Conservation (phyloP, 1,140 invertebrate species). For the Myzus persicae region DNA sequence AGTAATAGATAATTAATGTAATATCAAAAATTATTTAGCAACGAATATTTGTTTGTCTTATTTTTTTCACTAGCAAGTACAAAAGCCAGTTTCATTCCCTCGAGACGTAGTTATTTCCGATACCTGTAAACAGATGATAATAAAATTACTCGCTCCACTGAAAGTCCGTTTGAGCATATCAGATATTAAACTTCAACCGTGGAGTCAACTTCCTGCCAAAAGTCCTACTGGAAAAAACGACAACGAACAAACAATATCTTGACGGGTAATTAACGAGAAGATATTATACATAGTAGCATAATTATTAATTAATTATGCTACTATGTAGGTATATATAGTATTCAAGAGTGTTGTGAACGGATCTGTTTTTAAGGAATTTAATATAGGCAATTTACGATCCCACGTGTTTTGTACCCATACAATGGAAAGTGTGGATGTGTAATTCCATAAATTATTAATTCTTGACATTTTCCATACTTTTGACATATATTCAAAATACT, state of each 20-base stretch:
- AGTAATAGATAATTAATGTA: not conserved
- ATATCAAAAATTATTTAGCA: not conserved
- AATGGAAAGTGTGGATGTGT: no score
- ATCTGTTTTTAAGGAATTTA: not conserved
- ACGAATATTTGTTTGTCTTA: not conserved
- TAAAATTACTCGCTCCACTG: slow-evolving; percentile 74
- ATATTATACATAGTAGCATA: no score
- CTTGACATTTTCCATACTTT: no score
- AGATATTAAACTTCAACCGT: slow-evolving; percentile 72
- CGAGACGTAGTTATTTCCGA: slow-evolving; percentile 71
- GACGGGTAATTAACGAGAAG: not conserved
- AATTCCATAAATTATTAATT: no score
- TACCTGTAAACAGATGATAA: slow-evolving; percentile 73
- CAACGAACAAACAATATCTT: not conserved
- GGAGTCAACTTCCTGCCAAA: slow-evolving; percentile 63
- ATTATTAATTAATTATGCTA: no score
- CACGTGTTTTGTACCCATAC: not conserved
- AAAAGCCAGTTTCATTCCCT: slow-evolving; percentile 75
- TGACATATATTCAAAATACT: no score
- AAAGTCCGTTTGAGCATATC: slow-evolving; percentile 70
- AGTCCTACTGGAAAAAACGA: not conserved
- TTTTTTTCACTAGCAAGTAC: slow-evolving; percentile 70
- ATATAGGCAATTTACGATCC: not conserved
- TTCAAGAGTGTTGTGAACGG: not conserved
- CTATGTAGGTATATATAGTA: not conserved